Conservation (phyloP, 2,113 vertebrate genomes). For the Rhegmatorhina hoffmannsi region DNA sequence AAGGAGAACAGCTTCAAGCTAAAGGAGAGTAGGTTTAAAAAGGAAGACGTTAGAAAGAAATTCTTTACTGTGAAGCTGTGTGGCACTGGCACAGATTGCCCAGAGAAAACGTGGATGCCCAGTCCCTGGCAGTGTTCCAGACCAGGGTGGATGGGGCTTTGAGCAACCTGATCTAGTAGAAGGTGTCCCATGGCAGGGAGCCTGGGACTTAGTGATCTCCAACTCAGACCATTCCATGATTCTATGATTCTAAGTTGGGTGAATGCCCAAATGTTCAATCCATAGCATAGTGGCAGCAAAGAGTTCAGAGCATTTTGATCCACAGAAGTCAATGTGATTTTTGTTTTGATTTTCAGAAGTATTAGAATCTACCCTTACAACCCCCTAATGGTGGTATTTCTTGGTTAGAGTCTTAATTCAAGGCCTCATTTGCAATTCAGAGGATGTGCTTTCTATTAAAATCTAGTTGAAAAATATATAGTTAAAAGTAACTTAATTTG, state of each 20-base stretch:
- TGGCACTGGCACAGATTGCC: neutral
- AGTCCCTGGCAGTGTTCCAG: neutral
- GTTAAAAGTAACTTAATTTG: neutral
- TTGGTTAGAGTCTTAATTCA: neutral
- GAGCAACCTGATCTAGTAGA: neutral
- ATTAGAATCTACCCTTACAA: neutral
- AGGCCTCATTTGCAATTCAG: neutral
- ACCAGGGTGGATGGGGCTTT: neutral
- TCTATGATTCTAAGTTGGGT: neutral
- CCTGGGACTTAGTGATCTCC: neutral
- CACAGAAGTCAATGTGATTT: neutral
- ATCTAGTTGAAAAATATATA: neutral
- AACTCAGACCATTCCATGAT: neutral
- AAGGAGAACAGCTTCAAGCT: neutral
- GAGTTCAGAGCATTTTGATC: neutral
- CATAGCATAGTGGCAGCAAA: neutral
- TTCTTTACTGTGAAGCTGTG: neutral
- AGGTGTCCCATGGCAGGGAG: neutral
- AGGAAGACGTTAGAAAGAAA: neutral
- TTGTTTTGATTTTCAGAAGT: neutral
- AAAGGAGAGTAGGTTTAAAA: neutral
- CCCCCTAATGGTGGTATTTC: neutral
- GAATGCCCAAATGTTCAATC: neutral
- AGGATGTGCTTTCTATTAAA: neutral
- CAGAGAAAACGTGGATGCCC: neutral